Evolutionary conservation across 2,888 invertebrate genomes (phyloP).

Genomic region (Pseudanteris insignis): DNA sequence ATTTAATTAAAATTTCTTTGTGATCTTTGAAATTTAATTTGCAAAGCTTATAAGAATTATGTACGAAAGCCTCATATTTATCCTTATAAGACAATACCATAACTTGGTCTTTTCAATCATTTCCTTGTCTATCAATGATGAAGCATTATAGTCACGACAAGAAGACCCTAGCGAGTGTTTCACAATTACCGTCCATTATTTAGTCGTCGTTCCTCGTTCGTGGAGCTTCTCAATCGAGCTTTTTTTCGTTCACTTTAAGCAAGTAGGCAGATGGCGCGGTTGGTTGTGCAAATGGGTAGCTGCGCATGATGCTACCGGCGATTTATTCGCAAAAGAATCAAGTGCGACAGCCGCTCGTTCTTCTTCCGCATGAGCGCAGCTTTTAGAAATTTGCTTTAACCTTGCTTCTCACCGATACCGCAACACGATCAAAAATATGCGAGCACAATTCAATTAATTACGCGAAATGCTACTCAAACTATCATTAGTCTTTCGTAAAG

Average conservation of each 20-base stretch:
- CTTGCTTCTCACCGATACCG: slow-evolving; percentile 12
- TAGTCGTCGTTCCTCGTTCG: slow-evolving; percentile 9
- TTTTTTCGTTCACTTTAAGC: slow-evolving; percentile 21
- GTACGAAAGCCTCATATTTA: slow-evolving; percentile 18
- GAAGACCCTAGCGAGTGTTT: slow-evolving; percentile 46
- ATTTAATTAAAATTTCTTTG: too few relatives aligned
- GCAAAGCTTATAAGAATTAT: slow-evolving; percentile 10
- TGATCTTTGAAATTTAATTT: too few relatives aligned
- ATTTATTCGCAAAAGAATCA: slow-evolving; percentile 47
- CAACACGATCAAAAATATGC: slow-evolving; percentile 9
- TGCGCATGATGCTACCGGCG: slow-evolving; percentile 48
- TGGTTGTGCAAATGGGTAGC: slow-evolving; percentile 38
- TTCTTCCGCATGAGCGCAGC: slow-evolving; percentile 45
- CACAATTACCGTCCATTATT: slow-evolving; percentile 51
- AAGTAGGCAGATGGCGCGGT: slow-evolving; percentile 27
- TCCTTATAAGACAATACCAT: slow-evolving; percentile 22
- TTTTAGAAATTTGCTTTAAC: slow-evolving; percentile 26
- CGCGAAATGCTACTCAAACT: too few relatives aligned
- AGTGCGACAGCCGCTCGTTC: slow-evolving; percentile 45
- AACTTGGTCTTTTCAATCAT: slow-evolving; percentile 20
- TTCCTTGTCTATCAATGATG: slow-evolving; percentile 25
- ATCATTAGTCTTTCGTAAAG: too few relatives aligned
- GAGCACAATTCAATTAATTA: slow-evolving; percentile 24
- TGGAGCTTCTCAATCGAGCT: slow-evolving; percentile 17
- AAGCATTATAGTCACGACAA: slow-evolving; percentile 19